A percentile compares a stretch with the other conserved stretches of the same genome.
Evolutionary conservation across 2,888 invertebrate genomes (phyloP).

Genomic region (Dasypolia templi): DNA sequence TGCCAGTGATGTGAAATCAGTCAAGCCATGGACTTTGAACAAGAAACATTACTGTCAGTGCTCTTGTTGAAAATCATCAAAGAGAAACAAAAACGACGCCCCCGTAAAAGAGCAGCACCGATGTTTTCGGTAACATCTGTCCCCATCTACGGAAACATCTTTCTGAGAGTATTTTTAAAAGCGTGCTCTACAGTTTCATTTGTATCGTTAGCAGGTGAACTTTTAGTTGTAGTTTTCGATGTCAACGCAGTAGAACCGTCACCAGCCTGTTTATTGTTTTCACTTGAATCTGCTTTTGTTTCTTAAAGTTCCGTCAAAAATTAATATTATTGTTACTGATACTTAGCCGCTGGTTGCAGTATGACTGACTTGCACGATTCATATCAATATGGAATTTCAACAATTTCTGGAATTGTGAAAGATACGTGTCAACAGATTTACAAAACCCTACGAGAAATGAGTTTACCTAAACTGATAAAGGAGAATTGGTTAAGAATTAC

Average conservation of each 20-base stretch:
- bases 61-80: constrained; percentile 35
- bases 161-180: constrained; percentile 45
- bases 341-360: constrained; percentile 46
- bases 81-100: constrained; percentile 23
- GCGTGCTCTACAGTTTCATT: constrained; percentile 38
- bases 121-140: constrained; percentile 38
- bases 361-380: constrained; percentile 47
- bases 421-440: constrained; percentile 47
- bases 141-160: constrained; percentile 44
- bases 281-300: constrained; percentile 29
- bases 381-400: constrained; percentile 47
- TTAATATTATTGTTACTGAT: constrained; percentile 25
- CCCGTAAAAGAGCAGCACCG: constrained; percentile 33
- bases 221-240: constrained; percentile 41
- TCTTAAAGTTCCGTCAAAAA: constrained; percentile 24
- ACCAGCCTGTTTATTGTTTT: constrained; percentile 22
- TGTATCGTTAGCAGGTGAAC: constrained; percentile 30
- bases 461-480: constrained; percentile 39
- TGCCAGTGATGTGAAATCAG: constrained; percentile 20
- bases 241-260: constrained; percentile 26
- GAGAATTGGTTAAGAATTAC: constrained; percentile 40
- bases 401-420: constrained; percentile 44
- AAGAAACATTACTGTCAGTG: constrained; percentile 36
- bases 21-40: constrained; percentile 36
- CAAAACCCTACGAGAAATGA: constrained; percentile 25